Conservation (phyloP, 53 echinoderm and acorn worm species). For the Antedon mediterranea region DNA sequence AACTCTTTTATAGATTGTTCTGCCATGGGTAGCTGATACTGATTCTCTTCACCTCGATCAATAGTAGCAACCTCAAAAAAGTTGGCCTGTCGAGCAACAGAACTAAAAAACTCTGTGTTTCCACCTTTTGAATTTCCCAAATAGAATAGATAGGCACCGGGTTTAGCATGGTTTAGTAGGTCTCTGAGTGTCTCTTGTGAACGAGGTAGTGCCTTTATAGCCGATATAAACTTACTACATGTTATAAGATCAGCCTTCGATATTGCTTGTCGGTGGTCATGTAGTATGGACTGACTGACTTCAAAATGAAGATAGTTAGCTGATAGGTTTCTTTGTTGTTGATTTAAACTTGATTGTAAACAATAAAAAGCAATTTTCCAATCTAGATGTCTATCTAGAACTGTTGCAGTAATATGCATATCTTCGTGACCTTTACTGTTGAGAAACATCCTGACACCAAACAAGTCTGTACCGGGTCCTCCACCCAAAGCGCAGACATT, state of each 20-base stretch:
- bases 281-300: not conserved
- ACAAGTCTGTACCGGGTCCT: not conserved
- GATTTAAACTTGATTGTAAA: not conserved
- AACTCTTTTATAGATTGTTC: not conserved
- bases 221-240: not conserved
- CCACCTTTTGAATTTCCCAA: not conserved
- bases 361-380: not conserved
- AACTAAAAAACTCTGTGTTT: not conserved
- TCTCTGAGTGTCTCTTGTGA: not conserved
- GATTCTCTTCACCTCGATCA: not conserved
- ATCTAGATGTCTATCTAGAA: not conserved
- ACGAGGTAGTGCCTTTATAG: not conserved
- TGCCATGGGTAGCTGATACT: not conserved
- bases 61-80: not conserved
- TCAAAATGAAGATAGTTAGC: not conserved
- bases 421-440: not conserved
- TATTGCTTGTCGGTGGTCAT: not conserved
- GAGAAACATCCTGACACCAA: not conserved
- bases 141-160: not conserved
- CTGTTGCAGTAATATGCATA: not conserved
- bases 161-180: not conserved
- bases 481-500: not conserved
- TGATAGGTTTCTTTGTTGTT: not conserved
- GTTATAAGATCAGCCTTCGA: not conserved
- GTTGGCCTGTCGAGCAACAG: not conserved